A percentile compares a stretch with the other conserved stretches of the same genome.
phyloP scores from a whole-genome alignment of 1,140 invertebrate genomes.

The Schlechtendalia chinensis region DNA sequence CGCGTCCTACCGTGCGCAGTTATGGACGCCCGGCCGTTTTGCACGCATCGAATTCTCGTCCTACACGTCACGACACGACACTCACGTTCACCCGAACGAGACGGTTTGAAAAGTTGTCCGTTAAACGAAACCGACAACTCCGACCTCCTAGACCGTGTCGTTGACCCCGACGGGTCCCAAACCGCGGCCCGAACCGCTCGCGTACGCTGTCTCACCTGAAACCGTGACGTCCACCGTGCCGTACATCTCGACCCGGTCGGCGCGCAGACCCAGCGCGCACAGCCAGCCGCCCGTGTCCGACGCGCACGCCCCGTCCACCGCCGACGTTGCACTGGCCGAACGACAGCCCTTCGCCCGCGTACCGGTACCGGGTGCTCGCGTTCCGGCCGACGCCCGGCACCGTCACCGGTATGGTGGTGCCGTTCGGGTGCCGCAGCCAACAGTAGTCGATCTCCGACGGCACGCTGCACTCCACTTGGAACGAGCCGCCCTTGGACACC shows the following conservation, averaged over 20 bases:
- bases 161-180: too few species aligned
- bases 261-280: conserved; percentile 3
- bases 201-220: conserved; percentile 6
- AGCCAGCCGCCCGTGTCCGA: conserved; percentile 28
- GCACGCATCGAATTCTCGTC: too few species aligned
- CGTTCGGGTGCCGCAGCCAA: conserved; percentile 35
- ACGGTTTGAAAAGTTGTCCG: too few species aligned
- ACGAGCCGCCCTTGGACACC: conserved; percentile 24
- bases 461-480: conserved; percentile 15
- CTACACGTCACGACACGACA: too few species aligned
- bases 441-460: conserved; percentile 29
- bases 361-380: background rate
- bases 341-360: conserved; percentile 18
- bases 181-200: too few species aligned
- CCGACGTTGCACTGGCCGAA: conserved; percentile 36
- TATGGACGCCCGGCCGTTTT: too few species aligned
- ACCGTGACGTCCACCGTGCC: conserved; percentile 18
- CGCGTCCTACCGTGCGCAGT: too few species aligned
- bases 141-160: too few species aligned
- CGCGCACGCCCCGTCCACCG: background rate
- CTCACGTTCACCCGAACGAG: too few species aligned
- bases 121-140: too few species aligned
- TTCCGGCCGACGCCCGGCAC: background rate
- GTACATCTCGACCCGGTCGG: conserved; percentile 25
- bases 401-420: conserved; percentile 8